A percentile compares a stretch with the other conserved stretches of the same genome.
These are phyloP conservation scores for Orbicella faveolata DNA, from an alignment of 64 coral and sea anemone genomes.

Conservation along the genomic window DNA sequence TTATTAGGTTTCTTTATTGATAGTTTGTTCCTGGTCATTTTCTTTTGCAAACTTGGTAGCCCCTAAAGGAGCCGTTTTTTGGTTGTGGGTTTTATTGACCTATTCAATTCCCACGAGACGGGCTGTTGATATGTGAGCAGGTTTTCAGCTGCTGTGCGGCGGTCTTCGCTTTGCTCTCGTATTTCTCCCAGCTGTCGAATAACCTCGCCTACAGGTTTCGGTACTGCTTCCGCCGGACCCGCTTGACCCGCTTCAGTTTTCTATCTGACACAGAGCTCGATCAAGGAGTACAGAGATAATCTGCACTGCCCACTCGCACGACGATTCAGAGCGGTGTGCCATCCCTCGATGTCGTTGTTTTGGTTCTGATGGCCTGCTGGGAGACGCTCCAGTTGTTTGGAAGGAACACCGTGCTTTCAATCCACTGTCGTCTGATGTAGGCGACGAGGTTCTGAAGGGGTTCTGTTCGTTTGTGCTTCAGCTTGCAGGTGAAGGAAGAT, in stretches of 20 bases:
- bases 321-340: background rate
- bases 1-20: too few relatives aligned
- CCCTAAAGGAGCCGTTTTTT: too few relatives aligned
- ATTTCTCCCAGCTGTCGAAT: conserved; percentile 40
- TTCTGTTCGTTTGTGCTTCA: background rate
- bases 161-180: conserved; percentile 16
- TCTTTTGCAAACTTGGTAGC: too few relatives aligned
- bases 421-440: conserved; percentile 25
- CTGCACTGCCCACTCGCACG: background rate
- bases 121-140: background rate
- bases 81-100: too few relatives aligned
- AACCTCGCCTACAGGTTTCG: conserved; percentile 21
- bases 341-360: conserved; percentile 34
- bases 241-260: background rate
- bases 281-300: conserved; percentile 32
- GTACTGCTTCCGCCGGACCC: background rate
- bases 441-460: background rate
- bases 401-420: background rate
- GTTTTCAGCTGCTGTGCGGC: conserved; percentile 4
- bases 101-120: background rate
- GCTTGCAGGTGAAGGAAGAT: conserved; percentile 7
- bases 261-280: conserved; percentile 12
- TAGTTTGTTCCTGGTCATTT: too few relatives aligned
- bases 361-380: conserved; percentile 32
- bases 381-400: conserved; percentile 10